Evolutionary conservation across 2,797 vertebrate genomes (phyloP), one percentile per base, ranked within the genome.

Genomic region (Myripristis murdjan): DNA sequence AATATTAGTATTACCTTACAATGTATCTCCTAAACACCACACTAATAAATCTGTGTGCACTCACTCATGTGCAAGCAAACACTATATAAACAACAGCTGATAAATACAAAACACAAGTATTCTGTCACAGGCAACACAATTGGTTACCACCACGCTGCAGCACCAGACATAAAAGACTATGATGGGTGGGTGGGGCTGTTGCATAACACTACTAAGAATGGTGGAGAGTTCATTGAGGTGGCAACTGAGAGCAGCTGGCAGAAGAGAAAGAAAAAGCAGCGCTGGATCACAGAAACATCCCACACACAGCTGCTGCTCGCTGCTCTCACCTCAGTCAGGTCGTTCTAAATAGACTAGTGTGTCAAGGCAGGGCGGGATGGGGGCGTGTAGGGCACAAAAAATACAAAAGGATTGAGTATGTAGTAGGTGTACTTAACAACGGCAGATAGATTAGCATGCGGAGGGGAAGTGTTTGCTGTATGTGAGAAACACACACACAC

Each of bases 211-310:
- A 26, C 33, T 49, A 12, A 52, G 70, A 77, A 71, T 44, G 64
- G 64, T 35, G 73, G 74, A 69, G 59, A 76, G 71, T 78, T 84
- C 68, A 76, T 26, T 73, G 69, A 87, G 83, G 73, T 75, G 75
- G 78, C 73, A 82, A 73, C 61, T 68, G 64, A 72, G 72, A 86
- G 79, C 56, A 87, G 72, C 79, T 77, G 81, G 78, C 63, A 58
- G 58, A 46, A 54, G 59, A 59, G 56, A 72, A 64, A 64, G 26
- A 63, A 28, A 46, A 64, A 26, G 49, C 48, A 62, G 68, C 22
- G 7, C 69, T 72, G 57, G 56, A 89, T 82, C 72, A 81, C 77
- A 90, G 81, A 57, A 80, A 78, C 83, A 80, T 77, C 91, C 87
- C 77, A 89, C 87, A 73, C 81, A 86, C 79, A 84, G 83, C 84